These are phyloP conservation scores for Pocillopora meandrina DNA, from an alignment of 92 coral and sea anemone species.

Conservation along the genomic window DNA sequence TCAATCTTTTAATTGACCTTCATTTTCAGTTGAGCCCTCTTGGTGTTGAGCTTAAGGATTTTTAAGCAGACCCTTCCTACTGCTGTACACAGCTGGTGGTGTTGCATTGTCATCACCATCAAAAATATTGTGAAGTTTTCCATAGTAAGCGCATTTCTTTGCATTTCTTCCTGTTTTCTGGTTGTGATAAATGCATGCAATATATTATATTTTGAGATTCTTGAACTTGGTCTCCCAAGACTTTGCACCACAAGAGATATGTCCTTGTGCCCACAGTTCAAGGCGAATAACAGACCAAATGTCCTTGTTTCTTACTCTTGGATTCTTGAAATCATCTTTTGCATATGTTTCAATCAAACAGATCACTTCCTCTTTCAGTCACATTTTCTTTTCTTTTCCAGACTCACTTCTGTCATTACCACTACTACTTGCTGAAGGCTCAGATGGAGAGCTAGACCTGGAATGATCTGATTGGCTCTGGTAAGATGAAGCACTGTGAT, in stretches of 20 bases:
- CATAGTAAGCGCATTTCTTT: slow-evolving; percentile 51
- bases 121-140: slow-evolving; percentile 26
- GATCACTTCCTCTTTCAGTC: slow-evolving; percentile 40
- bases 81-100: slow-evolving; percentile 38
- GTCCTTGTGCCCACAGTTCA: slow-evolving; percentile 31
- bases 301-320: slow-evolving; percentile 45
- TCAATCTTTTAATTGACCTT: slow-evolving; percentile 16
- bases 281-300: slow-evolving; percentile 31
- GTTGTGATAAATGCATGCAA: slow-evolving; percentile 41
- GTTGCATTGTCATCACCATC: slow-evolving; percentile 24
- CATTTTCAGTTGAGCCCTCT: slow-evolving; percentile 5
- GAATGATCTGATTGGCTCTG: slow-evolving; percentile 4
- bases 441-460: slow-evolving; percentile 17
- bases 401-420: slow-evolving; percentile 27
- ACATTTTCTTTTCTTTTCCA: slow-evolving; percentile 34
- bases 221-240: slow-evolving; percentile 54
- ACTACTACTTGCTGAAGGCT: slow-evolving; percentile 15
- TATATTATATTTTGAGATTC: slow-evolving; percentile 40
- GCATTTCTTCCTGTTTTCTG: slow-evolving; percentile 42
- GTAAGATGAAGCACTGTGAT: slow-evolving; percentile 9
- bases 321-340: slow-evolving; percentile 35
- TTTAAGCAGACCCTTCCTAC: slow-evolving; percentile 41
- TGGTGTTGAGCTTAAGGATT: slow-evolving; percentile 9
- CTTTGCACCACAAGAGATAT: slow-evolving; percentile 38
- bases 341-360: slow-evolving; percentile 27